A percentile compares a stretch with the other conserved stretches of the same genome.
phyloP scores from a whole-genome alignment of 2,888 invertebrate genomes.

The Spilosoma lubricipeda region DNA sequence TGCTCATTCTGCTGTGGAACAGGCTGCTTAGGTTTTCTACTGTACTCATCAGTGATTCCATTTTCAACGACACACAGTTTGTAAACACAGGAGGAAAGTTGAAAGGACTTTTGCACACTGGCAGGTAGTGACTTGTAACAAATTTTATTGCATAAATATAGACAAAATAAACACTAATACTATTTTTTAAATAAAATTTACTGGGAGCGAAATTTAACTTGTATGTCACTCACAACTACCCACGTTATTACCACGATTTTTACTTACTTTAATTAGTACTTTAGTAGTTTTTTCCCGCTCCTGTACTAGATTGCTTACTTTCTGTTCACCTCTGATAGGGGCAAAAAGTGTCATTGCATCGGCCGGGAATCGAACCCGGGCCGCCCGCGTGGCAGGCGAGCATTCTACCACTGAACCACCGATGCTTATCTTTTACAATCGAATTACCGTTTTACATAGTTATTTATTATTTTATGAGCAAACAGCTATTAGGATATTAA shows the following conservation, averaged over 20 bases:
- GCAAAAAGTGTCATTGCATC: constrained; percentile 62
- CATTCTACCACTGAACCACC: constrained; percentile 87
- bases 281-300: constrained; percentile 16
- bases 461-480: not conserved
- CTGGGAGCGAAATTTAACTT: no score
- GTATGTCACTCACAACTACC: no score
- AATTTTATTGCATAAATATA: no score
- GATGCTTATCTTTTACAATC: constrained; percentile 65
- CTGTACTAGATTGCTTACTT: constrained; percentile 25
- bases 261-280: constrained; percentile 19
- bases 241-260: constrained; percentile 26
- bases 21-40: no score
- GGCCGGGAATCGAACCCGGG: constrained; percentile 85
- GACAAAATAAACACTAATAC: no score
- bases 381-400: constrained; percentile 87
- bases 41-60: no score
- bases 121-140: no score
- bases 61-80: no score
- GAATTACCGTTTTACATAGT: not conserved
- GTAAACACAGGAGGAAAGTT: no score
- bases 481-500: not conserved
- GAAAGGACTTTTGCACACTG: no score
- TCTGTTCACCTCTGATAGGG: constrained; percentile 3
- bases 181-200: no score
- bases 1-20: no score